Conservation (phyloP, 2,888 invertebrate genomes). For the Anodontia alba region DNA sequence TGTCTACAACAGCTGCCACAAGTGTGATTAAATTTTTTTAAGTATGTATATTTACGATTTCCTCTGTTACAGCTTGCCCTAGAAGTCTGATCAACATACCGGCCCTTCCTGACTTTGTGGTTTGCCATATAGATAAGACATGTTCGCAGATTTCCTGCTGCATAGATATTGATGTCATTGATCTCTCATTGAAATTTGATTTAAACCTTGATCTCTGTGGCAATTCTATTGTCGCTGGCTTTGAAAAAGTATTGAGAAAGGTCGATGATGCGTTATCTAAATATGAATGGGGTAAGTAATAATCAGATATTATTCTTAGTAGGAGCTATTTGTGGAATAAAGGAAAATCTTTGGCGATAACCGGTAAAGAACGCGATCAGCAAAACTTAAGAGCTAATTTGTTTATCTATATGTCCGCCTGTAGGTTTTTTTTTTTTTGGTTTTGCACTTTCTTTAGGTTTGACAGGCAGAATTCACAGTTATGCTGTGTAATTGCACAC, state of each 20-base stretch:
- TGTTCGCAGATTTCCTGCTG: slow-evolving; percentile 58
- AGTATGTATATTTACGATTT: too few species aligned
- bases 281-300: background rate
- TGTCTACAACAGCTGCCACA: too few species aligned
- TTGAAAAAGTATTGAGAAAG: background rate
- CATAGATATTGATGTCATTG: slow-evolving; percentile 37
- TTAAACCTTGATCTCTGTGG: background rate
- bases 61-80: background rate
- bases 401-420: too few species aligned
- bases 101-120: slow-evolving; percentile 28
- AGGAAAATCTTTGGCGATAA: too few species aligned
- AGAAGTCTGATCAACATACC: slow-evolving; percentile 28
- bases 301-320: background rate
- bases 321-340: too few species aligned
- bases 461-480: too few species aligned
- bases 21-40: too few species aligned
- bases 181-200: slow-evolving; percentile 1
- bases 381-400: too few species aligned
- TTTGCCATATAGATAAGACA: slow-evolving; percentile 44
- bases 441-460: too few species aligned
- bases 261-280: background rate
- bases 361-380: too few species aligned
- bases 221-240: background rate
- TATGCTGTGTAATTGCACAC: too few species aligned
- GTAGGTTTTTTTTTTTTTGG: too few species aligned